phyloP scores from a whole-genome alignment of 2,888 invertebrate genomes.

The Lampropteryx suffumata region DNA sequence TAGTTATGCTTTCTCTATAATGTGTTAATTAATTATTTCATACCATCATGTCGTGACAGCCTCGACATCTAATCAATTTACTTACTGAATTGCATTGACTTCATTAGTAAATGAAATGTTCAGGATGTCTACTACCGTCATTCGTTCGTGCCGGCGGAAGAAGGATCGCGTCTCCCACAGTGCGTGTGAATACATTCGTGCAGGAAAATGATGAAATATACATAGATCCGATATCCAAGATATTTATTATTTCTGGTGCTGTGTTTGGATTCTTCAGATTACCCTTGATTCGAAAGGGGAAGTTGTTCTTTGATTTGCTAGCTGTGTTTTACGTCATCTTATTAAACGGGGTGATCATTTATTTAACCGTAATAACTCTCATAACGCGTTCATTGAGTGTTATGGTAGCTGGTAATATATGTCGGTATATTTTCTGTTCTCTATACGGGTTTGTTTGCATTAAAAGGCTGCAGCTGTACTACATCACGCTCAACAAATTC shows the following conservation, averaged over 20 bases:
- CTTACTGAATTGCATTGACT: no score
- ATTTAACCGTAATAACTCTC: no score
- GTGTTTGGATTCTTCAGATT: conserved; percentile 47
- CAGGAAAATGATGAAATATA: no score
- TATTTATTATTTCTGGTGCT: conserved; percentile 37
- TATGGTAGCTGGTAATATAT: conserved; percentile 13
- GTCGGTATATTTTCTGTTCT: conserved; percentile 37
- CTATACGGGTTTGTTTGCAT: conserved; percentile 42
- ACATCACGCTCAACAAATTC: conserved; percentile 48
- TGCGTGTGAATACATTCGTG: no score
- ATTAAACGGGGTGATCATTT: conserved; percentile 17
- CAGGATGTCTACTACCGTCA: no score
- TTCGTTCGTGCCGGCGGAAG: no score
- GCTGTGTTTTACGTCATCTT: conserved; percentile 35
- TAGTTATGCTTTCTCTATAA: no score
- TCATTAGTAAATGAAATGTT: conserved; percentile 25
- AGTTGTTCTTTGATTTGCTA: conserved; percentile 31
- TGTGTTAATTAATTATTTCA: no score
- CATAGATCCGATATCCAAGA: no score
- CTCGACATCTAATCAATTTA: no score
- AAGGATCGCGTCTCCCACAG: no score
- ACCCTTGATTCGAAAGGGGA: conserved; percentile 39
- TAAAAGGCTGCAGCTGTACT: conserved; percentile 46
- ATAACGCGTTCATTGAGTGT: background rate
- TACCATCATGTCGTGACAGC: conserved; percentile 38